A percentile compares a stretch with the other conserved stretches of the same genome.
Conservation (phyloP, 2,888 invertebrate species). For the Aradus depressus region DNA sequence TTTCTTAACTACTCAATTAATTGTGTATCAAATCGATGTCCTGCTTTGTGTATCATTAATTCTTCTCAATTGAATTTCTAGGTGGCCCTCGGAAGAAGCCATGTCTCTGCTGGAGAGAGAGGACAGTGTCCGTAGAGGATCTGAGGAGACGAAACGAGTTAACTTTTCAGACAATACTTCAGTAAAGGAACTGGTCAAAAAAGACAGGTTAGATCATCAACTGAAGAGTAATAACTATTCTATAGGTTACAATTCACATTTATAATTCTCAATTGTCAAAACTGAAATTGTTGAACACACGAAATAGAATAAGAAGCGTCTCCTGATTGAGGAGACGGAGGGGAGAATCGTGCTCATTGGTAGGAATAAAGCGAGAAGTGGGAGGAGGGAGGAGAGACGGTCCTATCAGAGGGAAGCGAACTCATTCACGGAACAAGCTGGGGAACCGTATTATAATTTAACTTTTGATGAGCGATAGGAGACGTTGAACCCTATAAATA, state of each 20-base stretch:
- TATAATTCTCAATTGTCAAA: neutral
- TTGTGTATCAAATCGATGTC: no score
- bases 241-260: neutral
- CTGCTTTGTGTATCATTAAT: no score
- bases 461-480: no score
- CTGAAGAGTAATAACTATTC: neutral
- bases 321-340: neutral
- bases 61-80: no score
- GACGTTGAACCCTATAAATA: no score
- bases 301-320: neutral
- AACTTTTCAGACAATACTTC: slow-evolving; percentile 8
- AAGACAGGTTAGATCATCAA: slow-evolving; percentile 18
- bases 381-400: no score
- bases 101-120: slow-evolving; percentile 13
- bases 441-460: no score
- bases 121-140: slow-evolving; percentile 5
- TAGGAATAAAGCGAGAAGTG: no score
- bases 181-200: slow-evolving; percentile 12
- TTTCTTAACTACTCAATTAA: no score
- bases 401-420: no score
- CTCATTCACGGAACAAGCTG: no score
- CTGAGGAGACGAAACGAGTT: slow-evolving; percentile 5
- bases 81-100: no score
- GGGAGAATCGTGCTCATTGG: neutral
- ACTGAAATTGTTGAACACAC: neutral